Base-by-base conservation (phyloP, 2,888 invertebrate genomes). In the Heliconius charithonia region DNA sequence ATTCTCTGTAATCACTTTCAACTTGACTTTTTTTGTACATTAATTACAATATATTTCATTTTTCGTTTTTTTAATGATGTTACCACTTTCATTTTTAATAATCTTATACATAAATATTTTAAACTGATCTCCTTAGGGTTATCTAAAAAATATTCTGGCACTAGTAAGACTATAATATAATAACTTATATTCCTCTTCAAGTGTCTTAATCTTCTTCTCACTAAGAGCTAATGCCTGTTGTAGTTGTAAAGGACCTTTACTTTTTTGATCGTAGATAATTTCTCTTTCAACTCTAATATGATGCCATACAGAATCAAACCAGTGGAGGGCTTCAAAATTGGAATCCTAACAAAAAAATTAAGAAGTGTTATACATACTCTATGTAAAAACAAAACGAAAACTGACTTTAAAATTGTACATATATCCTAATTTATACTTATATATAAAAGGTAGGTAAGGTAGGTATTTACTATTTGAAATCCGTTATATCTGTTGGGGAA, bases 141-240 rank as follows among this genome's bases (percentile, higher is more conserved):
- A 96, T 89, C 97, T 97, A 91, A 99, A 99, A 94, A 99, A 99
- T 89, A 99, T 98, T 90, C 98, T 96, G 10, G 99, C 99, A 90
- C 99, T 99, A 84, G 97, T 98, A 77, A 99, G 95, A 86, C 98
- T 98, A 89, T 98, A 99, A 90, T 97, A 97, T 4, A 99, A 94
- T 82, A 99, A 94, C 89, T 98, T 97, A 91, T 98, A 99, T 93
- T 99, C 99, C 95, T 97, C 95, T 88, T 96, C 95, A 84, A 95
- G 85, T 75, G 90, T 96, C 86, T 96, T 96, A 41, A 99, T 95
- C 83, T 99, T 96, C 90, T 97, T 97, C 82, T 98, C 96, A 0
- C 99, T 98, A 69, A 99, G 95, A 16, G 97, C 97, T 87, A 98
- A 95, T 0, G 99, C 98, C 92, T 99, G 99, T 84, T 98, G 97